Evolutionary conservation across 92 coral and sea anemone genomes (phyloP).

Genomic region (Heliopora coerulea): DNA sequence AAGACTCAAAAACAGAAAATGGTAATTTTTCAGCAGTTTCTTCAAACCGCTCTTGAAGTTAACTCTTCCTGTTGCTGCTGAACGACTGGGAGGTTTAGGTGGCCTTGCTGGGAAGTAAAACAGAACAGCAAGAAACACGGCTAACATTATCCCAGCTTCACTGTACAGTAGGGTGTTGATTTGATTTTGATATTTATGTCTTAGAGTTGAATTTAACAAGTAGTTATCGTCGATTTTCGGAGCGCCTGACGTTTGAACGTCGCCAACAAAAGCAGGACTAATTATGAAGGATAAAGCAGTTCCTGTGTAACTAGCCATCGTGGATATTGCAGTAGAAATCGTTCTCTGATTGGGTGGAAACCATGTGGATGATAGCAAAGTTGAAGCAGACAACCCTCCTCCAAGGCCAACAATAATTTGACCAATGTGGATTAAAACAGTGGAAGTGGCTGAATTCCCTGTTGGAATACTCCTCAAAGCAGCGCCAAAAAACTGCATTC

Average conservation of each 20-base stretch:
- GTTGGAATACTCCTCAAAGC: conserved; percentile 83
- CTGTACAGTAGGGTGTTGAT: conserved; percentile 77
- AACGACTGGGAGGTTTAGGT: conserved; percentile 77
- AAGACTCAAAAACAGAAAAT: conserved; percentile 76
- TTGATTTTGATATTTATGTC: conserved; percentile 45
- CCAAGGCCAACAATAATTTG: conserved; percentile 93
- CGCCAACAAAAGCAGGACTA: conserved; percentile 80
- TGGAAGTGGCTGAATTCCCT: conserved; percentile 37
- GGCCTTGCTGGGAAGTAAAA: conserved; percentile 84
- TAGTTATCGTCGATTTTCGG: conserved; percentile 41
- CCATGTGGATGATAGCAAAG: conserved; percentile 95
- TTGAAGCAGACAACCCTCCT: conserved; percentile 98
- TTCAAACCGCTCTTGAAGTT: conserved; percentile 77
- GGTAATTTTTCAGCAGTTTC: conserved; percentile 64
- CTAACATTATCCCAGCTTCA: conserved; percentile 66
- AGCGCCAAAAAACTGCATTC: conserved; percentile 78
- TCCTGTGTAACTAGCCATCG: conserved; percentile 87
- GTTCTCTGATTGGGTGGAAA: conserved; percentile 96
- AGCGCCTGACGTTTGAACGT: conserved; percentile 43
- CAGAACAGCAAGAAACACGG: conserved; percentile 61
- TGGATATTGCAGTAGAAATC: conserved; percentile 90
- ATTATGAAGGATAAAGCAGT: conserved; percentile 82
- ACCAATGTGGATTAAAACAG: conserved; percentile 82
- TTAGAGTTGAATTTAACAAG: conserved; percentile 52
- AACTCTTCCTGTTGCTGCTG: conserved; percentile 93